These are phyloP conservation scores for Aphaenogaster floridana DNA, from an alignment of 1,140 invertebrate genomes.

Conservation along the genomic window DNA sequence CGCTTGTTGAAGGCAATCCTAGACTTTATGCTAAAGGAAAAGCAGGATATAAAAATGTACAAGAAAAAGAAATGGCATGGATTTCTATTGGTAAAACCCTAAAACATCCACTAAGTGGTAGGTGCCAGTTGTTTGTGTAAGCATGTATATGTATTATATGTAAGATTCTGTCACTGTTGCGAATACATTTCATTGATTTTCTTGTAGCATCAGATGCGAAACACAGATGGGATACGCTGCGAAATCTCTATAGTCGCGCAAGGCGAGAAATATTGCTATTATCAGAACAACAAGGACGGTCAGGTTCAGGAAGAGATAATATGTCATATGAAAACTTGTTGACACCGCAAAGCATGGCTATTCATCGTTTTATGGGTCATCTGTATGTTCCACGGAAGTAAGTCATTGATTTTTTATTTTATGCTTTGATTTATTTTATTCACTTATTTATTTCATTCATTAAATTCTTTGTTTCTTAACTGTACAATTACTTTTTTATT, in stretches of 20 bases:
- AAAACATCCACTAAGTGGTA: constrained; percentile 17
- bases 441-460: not conserved
- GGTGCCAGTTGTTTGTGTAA: not conserved
- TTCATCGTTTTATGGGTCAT: constrained; percentile 10
- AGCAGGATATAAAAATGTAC: not conserved
- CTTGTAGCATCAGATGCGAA: not conserved
- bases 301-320: constrained; percentile 16
- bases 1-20: constrained; percentile 3
- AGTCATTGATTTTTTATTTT: not conserved
- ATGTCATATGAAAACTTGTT: constrained; percentile 5
- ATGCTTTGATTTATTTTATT: not conserved
- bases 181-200: not conserved
- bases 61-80: constrained; percentile 32
- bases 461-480: not conserved
- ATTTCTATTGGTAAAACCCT: not conserved
- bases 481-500: not conserved
- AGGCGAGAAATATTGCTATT: not conserved
- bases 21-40: constrained; percentile 24
- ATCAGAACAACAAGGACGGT: not conserved
- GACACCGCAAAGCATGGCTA: constrained; percentile 16
- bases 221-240: constrained; percentile 6
- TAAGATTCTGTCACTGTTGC: not conserved
- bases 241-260: constrained; percentile 11
- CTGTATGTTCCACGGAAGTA: constrained; percentile 11
- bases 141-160: not conserved